Conservation (phyloP, 2,113 vertebrate species). For the Perognathus longimembris region DNA sequence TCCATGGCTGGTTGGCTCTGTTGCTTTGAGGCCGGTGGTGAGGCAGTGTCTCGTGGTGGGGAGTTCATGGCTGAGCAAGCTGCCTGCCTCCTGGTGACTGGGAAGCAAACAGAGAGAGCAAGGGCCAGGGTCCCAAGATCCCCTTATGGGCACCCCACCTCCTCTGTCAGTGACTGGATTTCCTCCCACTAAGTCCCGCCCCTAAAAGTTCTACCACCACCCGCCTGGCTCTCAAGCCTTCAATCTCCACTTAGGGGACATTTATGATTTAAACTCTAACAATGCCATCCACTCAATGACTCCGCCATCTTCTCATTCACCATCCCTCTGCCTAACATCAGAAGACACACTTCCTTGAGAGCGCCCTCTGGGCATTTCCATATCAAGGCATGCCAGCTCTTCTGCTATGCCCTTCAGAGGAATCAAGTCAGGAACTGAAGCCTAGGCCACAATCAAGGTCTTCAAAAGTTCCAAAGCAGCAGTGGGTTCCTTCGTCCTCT, state of each 20-base stretch:
- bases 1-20: not conserved
- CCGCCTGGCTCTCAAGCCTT: not conserved
- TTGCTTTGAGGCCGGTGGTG: not conserved
- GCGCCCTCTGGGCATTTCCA: not conserved
- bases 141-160: not conserved
- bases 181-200: not conserved
- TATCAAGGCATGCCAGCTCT: not conserved
- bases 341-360: not conserved
- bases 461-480: slow-evolving; percentile 16
- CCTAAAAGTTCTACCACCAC: not conserved
- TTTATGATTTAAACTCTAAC: not conserved
- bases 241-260: not conserved
- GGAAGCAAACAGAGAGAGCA: not conserved
- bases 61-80: not conserved
- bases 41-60: not conserved
- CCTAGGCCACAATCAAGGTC: not conserved
- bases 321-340: not conserved
- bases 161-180: not conserved
- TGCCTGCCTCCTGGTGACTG: not conserved
- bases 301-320: not conserved
- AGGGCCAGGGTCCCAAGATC: not conserved
- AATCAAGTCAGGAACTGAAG: slow-evolving; percentile 7
- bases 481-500: slow-evolving; percentile 4
- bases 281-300: not conserved
- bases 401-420: not conserved